Evolutionary conservation across 2,113 vertebrate genomes (phyloP).

Genomic region (Pavo muticus): DNA sequence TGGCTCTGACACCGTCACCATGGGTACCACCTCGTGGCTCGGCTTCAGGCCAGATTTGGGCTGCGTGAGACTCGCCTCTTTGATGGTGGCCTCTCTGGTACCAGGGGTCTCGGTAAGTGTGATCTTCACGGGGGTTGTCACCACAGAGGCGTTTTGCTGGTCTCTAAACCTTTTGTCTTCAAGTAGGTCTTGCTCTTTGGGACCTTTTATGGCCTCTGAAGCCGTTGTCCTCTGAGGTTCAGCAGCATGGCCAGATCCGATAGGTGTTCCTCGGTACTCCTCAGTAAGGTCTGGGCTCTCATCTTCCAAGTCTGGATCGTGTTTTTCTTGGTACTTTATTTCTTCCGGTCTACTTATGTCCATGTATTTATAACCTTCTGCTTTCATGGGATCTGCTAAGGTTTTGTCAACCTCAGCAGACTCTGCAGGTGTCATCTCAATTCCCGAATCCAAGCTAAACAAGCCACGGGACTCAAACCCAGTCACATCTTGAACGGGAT

Average conservation of each 20-base stretch:
- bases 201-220: conserved; percentile 30
- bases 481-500: conserved; percentile 79
- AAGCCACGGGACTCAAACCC: conserved; percentile 80
- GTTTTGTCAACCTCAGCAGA: conserved; percentile 84
- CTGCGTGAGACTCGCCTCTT: conserved; percentile 59
- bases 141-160: conserved; percentile 57
- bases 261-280: conserved; percentile 47
- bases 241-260: conserved; percentile 60
- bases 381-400: conserved; percentile 85
- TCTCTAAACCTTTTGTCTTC: conserved; percentile 83
- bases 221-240: conserved; percentile 35
- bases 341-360: conserved; percentile 91
- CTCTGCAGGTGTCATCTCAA: conserved; percentile 90
- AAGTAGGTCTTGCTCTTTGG: conserved; percentile 64
- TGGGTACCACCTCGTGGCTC: conserved; percentile 89
- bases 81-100: conserved; percentile 40
- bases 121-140: conserved; percentile 87
- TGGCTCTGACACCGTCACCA: conserved; percentile 92
- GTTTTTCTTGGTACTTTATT: conserved; percentile 65
- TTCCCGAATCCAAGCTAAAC: conserved; percentile 88
- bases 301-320: conserved; percentile 67
- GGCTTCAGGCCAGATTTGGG: conserved; percentile 85
- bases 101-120: conserved; percentile 84
- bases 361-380: conserved; percentile 94
- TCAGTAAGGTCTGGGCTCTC: conserved; percentile 67